A percentile compares a stretch with the other conserved stretches of the same genome.
Conservation (phyloP, 2,113 vertebrate genomes). For the Carassius carassius region DNA sequence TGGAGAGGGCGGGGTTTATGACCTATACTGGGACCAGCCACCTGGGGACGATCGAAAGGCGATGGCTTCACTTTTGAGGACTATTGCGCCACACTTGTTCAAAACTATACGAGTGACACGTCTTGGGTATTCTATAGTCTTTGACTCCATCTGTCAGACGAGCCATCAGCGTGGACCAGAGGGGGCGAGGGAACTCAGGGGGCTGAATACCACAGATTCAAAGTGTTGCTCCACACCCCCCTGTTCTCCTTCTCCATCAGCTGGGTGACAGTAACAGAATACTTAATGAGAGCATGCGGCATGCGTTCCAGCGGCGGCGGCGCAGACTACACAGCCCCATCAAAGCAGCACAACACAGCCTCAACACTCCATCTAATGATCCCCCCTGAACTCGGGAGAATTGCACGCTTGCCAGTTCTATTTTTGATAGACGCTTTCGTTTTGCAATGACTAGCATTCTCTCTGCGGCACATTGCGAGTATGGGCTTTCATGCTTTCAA, state of each 20-base stretch:
- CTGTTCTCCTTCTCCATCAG: background rate
- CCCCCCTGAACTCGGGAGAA: background rate
- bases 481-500: conserved; percentile 29
- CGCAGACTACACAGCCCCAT: background rate
- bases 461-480: background rate
- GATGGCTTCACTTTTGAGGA: too few relatives aligned
- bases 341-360: conserved; percentile 4
- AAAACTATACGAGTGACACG: too few relatives aligned
- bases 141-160: background rate
- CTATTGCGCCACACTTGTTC: too few relatives aligned
- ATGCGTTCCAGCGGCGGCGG: background rate
- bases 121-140: too few relatives aligned
- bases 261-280: conserved; percentile 12
- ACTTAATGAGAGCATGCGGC: conserved; percentile 13
- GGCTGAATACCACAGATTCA: background rate
- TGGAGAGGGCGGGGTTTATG: too few relatives aligned
- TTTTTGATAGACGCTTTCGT: background rate
- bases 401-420: background rate
- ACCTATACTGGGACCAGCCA: too few relatives aligned
- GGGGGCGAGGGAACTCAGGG: background rate
- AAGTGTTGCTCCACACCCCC: background rate
- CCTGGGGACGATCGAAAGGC: too few relatives aligned
- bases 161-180: background rate
- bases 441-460: conserved; percentile 16
- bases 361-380: conserved; percentile 19